Evolutionary conservation across 1,140 invertebrate genomes (phyloP).

Genomic region (Drosophila sp.): DNA sequence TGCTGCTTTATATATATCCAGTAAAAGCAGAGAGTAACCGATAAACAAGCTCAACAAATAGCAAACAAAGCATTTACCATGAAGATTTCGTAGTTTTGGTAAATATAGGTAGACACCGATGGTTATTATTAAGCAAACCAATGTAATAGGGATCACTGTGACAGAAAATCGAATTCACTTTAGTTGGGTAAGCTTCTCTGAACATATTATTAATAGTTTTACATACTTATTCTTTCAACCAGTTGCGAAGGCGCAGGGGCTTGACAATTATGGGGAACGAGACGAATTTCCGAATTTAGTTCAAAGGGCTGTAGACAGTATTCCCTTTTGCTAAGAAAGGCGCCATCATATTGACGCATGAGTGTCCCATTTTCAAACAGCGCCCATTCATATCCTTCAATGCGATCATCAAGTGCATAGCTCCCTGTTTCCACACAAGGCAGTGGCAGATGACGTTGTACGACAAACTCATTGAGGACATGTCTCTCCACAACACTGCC

Average conservation of each 20-base stretch:
- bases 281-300: not conserved
- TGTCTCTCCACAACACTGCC: constrained; percentile 27
- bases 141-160: constrained; percentile 86
- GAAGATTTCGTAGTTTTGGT: constrained; percentile 87
- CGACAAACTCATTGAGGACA: constrained; percentile 48
- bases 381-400: constrained; percentile 35
- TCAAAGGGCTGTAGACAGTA: constrained; percentile 62
- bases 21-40: constrained; percentile 85
- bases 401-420: constrained; percentile 32
- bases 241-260: not conserved
- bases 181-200: no score
- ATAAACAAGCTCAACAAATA: constrained; percentile 87
- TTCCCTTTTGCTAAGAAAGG: constrained; percentile 28
- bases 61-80: constrained; percentile 89
- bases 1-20: constrained; percentile 62
- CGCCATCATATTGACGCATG: constrained; percentile 10
- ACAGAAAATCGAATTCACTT: constrained; percentile 11
- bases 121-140: constrained; percentile 87
- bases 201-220: not conserved
- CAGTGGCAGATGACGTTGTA: constrained; percentile 44
- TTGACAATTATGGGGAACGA: constrained; percentile 46
- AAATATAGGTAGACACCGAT: constrained; percentile 88
- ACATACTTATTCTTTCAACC: constrained; percentile 22
- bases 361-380: constrained; percentile 61
- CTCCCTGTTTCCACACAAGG: constrained; percentile 33